Base-by-base conservation (phyloP, 1,140 invertebrate species). In the Drosophila novamexicana region DNA sequence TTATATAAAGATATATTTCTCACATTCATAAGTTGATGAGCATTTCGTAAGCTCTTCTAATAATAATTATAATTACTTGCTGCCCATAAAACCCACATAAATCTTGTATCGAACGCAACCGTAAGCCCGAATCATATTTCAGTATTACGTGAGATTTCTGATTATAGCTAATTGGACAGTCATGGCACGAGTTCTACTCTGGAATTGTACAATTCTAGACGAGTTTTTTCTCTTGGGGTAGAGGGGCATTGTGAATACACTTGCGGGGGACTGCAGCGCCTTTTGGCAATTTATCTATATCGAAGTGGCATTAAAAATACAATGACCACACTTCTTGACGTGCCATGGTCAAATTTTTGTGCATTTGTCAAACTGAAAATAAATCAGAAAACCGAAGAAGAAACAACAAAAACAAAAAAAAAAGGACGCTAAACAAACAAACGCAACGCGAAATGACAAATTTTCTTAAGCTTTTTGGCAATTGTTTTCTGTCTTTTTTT, bases 341-440 rank as follows among this genome's bases (percentile, higher is more conserved):
- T 89, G 73, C 84, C 83, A 88, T 89, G 83, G 83, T 88, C 83
- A 88, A 83, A 88, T 89, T 83, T 89, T 83, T 88, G 83, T 86
- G 83, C 83, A 88, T 88, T 88, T 88, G 83, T 89, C 83, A 89
- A 89, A 88, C 69, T 63, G 77, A 77, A 86, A 89, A 89, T 88
- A 88, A 88, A 88, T 88, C 84, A 88, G 80, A 88, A 77, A 89
- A 88, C 78, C 73, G 45, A 29, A 18, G 29, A 29, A 73, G 81
- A 81, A 22, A 2, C n/a, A 81, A 68, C 77, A 80, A 74, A 45
- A 39, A 42, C 34, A 68, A 36, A 44, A 52, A 61, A 54, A 61
- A 53, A 63, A 50, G 6, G 37, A 65, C 59, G 39, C 47, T 59
- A 58, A 75, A 59, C 67, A 73, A 65, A 63, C 52, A 72, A 71